Evolutionary conservation across 2,797 vertebrate genomes (phyloP), one percentile per base, ranked within the genome.

Genomic region (Melanotaenia nigrans): DNA sequence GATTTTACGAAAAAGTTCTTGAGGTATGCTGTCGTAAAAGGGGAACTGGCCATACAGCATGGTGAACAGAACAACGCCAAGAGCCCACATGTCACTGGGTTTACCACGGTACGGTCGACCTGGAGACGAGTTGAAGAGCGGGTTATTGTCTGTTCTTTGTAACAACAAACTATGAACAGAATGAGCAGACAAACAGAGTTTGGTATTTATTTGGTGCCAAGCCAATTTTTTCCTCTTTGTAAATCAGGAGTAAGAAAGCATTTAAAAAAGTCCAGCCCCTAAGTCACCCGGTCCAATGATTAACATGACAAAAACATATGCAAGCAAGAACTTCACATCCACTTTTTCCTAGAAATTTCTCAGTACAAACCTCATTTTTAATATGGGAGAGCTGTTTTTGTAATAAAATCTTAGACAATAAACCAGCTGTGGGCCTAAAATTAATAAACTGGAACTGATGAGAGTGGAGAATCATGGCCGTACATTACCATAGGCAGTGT

Each of bases 31-130:
- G 95, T 99, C 98, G 40, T 99, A 99, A 93, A 99, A 99, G 38
- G 98, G 98, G 89, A 99, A 99, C 95, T 99, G 98, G 78, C 98
- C 98, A 0, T 99, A 99, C 0, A 99, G 95, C 98, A 99, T 99
- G 84, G 98, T 99, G 94, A 99, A 99, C 32, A 99, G 96, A 71
- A 99, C 98, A 64, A 99, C 98, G 0, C 98, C 98, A 55, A 99
- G 88, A 0, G 98, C 98, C 98, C 98, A 99, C 97, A 99, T 99
- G 92, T 99, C 98, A 0, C 98, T 99, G 75, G 98, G 98, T 84
- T 99, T 99, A 38, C 98, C 98, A 0, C 96, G 95, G 82, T 99
- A 99, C 0, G 98, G 98, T 66, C 98, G 96, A 61, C 98, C 98
- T 99, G 92, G 13, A 64, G 38, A 63, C 32, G 49, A 28, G n/a